phyloP scores from a whole-genome alignment of 1,140 invertebrate species.

The Dufourea novaeangliae region DNA sequence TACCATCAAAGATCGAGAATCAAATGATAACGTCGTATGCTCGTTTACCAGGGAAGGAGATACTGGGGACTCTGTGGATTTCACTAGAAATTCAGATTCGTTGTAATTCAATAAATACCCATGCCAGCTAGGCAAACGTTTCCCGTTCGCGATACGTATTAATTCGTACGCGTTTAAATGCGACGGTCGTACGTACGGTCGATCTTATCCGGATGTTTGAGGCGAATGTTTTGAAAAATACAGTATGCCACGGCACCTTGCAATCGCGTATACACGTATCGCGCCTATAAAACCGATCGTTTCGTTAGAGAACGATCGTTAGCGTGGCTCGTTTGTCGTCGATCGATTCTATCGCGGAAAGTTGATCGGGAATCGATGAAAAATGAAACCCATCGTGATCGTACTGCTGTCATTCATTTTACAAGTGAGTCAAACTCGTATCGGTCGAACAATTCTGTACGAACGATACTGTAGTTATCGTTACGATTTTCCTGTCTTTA shows the following conservation, averaged over 20 bases:
- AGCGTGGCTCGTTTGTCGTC: background rate
- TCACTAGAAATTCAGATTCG: too few relatives aligned
- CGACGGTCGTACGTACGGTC: background rate
- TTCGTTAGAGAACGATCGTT: constrained; percentile 8
- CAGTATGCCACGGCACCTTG: background rate
- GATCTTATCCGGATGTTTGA: constrained; percentile 45
- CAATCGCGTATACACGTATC: background rate
- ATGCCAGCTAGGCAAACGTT: background rate
- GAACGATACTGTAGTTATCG: background rate
- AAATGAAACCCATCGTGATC: constrained; percentile 21
- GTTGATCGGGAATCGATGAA: background rate
- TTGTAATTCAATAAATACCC: too few relatives aligned
- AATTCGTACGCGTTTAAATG: background rate
- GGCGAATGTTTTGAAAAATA: constrained; percentile 52
- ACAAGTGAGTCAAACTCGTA: constrained; percentile 11
- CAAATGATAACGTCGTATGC: too few relatives aligned
- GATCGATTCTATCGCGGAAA: background rate
- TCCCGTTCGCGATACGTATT: background rate
- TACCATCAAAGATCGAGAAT: too few relatives aligned
- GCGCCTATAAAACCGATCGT: constrained; percentile 48
- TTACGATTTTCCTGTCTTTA: constrained; percentile 5
- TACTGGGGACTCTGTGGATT: too few relatives aligned
- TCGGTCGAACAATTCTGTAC: background rate
- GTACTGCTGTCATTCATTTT: background rate
- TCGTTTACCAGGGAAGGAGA: too few relatives aligned